Base-by-base conservation (phyloP, 2,797 vertebrate species). In the Numenius phaeopus region DNA sequence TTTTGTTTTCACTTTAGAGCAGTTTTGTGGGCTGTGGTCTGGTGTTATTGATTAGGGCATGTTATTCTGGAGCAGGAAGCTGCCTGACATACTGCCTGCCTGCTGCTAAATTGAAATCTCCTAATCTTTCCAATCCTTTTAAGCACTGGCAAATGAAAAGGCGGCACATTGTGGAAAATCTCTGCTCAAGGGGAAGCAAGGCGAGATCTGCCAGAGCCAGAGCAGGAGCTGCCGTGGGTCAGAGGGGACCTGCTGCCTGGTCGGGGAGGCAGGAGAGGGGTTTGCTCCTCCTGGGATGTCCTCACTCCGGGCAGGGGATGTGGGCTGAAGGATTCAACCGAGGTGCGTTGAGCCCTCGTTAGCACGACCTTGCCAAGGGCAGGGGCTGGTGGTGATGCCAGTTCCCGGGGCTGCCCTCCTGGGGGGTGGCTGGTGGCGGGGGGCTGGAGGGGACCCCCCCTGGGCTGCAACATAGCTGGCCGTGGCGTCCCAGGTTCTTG, bases 71-170 rank as follows among this genome's bases (percentile, higher is more conserved):
- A 87, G 94, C 92, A 87, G 94, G 91, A 90, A 89, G 91, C 92
- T 78, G 91, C 83, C 92, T 91, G 95, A 64, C 87, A 79, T 27
- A 30, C 87, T 49, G 76, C 77, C 82, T 84, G 94, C 96, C 88
- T 95, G 93, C 94, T 87, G 96, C 91, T 94, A 79, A 87, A 88
- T 88, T 67, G 94, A 83, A 92, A 91, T 84, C 94, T 73, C 93
- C 92, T 93, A 59, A 97, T 91, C 95, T 94, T 9, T 50, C 71
- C 94, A 94, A 96, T 94, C 94, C 93, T 84, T 94, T 96, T 91
- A 95, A 95, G 95, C 94, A 20, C 10, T 11, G 26, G 94, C 95
- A 94, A 91, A 96, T 91, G 96, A 89, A 94, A 97, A 96, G 84
- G 91, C 84, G 30, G 84, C 91, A 21, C 84, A 3, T 55, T 5